Base-by-base conservation (phyloP, 2,113 vertebrate species). In the Leptobrachium ailaonicum region DNA sequence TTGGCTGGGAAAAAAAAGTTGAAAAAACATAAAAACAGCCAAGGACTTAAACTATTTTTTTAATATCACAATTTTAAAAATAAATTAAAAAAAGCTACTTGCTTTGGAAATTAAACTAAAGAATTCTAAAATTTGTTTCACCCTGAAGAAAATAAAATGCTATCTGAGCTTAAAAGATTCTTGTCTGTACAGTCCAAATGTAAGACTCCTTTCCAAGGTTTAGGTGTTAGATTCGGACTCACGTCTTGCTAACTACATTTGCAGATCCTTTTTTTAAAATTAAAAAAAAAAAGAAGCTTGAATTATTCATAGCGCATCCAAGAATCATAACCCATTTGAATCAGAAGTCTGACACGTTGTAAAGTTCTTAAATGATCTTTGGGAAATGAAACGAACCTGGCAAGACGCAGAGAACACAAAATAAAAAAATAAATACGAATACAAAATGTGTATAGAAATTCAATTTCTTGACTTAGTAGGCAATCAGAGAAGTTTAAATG, bases 41-140 rank as follows among this genome's bases (percentile, higher is more conserved):
- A 87, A 86, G 45, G 77, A 83, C 84, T 41, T 83, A 83, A 44
- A 75, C 73, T 71, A 73, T 63, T 50, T 79, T 88, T 88, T 75
- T 73, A 32, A 32, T 32, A 32, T 32, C 20, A 32, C 20, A 32
- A 32, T 32, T 32, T 32, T 32, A 32, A 32, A 32, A 32, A 32
- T 32, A 32, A 32, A 32, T 32, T 32, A 1, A 1, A 32, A 32
- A 32, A 32, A 32, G 41, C 41, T 75, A n/a, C 67, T 0, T 76
- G 71, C 69, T 54, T 58, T 74, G 73, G 81, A 4, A 8, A 41
- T 6, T 1, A 53, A 75, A 82, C 84, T 82, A 84, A 87, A 82
- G 69, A 76, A 79, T 82, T 80, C 80, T 85, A 82, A 84, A 79
- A 82, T 80, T 64, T 83, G 64, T 80, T 83, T 76, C 66, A 45